Evolutionary conservation across 2,797 vertebrate genomes (phyloP), one percentile per base, ranked within the genome.

Genomic region (Ibycter americanus): DNA sequence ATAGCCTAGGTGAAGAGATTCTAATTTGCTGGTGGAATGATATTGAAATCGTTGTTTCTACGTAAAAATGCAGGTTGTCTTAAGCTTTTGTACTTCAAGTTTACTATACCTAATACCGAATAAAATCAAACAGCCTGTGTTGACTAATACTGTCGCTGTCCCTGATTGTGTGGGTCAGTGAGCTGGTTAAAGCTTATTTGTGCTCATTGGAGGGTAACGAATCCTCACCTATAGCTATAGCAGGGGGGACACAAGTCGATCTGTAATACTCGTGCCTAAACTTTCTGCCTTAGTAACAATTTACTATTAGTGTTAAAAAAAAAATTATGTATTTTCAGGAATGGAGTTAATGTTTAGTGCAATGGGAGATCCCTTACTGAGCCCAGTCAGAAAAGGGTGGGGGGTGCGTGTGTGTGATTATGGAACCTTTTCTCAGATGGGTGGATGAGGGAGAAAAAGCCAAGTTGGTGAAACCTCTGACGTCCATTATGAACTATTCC

Each of bases 301-400:
- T 71, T 34, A n/a, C 12, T 10, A 27, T 31, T 31, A 2, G 17
- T 40, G 36, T 31, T 74, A 20, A 47, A 58, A 44, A 76, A 15
- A 0, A 14, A 14, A 10, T 0, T n/a, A 1, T 23, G 0, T 15
- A 3, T 55, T 72, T 55, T 34, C 56, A 59, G 15, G 21, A 44
- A 11, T 23, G 36, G 44, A 31, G 42, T 63, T 73, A 49, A 34
- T 29, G 10, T 52, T 27, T 23, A 2, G 10, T 66, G 47, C 31
- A 66, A 0, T 70, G 63, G 29, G 47, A 61, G 19, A 27, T 58
- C n/a, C 31, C 19, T 32, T 74, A 12, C 5, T 22, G 32, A 79
- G 34, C 18, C 3, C 3, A 10, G 36, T 58, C 29, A 52, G 71
- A 40, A 84, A 25, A 46, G 23, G 22, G n/a, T n/a, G n/a, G n/a